Base-by-base conservation (phyloP, 2,888 invertebrate genomes). In the Aphidoletes aphidimyza region DNA sequence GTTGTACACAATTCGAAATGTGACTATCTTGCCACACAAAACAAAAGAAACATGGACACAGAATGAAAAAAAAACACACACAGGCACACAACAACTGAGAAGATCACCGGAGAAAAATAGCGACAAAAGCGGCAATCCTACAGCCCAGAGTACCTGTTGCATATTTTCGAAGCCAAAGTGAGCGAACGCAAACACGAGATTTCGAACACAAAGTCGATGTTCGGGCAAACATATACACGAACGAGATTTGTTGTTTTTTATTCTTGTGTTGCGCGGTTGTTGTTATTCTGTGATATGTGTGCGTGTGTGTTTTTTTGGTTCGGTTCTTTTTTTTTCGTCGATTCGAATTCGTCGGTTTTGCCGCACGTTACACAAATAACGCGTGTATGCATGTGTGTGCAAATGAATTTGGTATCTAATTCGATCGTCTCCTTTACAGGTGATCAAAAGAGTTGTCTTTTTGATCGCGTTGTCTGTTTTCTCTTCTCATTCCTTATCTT, bases 361-460 rank as follows among this genome's bases (percentile, higher is more conserved):
- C 17, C 30, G 69, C 69, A 30, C 34, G 34, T 69, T 69, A 30
- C 69, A 69, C 34, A 69, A 69, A 69, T 69, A 30, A 30, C 30
- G 69, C 69, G 69, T 14, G 6, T n/a, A n/a, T 69, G 34, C 34
- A 69, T 69, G 69, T 69, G n/a, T n/a, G 69, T 69, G 69, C 69
- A 34, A 69, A 69, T 30, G 69, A 69, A 69, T 69, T 69, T 69
- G 69, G 69, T 69, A 69, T 69, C 69, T 69, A 69, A 69, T 69
- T 69, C 69, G 37, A 37, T 54, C 54, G 54, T 54, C 54, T 17
- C 17, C 22, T 22, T n/a, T 81, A 81, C 81, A 81, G 81, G 81
- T 81, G 81, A 81, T 81, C 81, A n/a, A 69, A 37, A 37, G n/a
- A 81, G 81, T 81, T 81, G n/a, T n/a, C n/a, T n/a, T n/a, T n/a